Base-by-base conservation (phyloP, 2,113 vertebrate species). In the Syrmaticus mikado region DNA sequence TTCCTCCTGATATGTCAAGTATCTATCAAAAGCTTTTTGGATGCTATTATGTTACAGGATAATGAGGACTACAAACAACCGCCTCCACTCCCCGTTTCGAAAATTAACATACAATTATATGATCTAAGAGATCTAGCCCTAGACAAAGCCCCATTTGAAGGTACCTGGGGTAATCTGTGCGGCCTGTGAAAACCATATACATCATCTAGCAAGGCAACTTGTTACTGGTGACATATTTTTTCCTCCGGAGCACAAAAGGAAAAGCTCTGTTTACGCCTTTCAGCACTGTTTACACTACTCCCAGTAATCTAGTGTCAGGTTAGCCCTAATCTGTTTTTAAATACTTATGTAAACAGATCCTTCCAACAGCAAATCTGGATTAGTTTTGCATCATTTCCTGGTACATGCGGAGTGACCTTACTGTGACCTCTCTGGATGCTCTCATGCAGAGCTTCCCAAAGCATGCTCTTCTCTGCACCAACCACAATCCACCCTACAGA, bases 281-380 rank as follows among this genome's bases (percentile, higher is more conserved):
- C 74, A 77, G 92, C 92, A 30, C 0, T 98, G 97, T 98, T 98
- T 96, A 97, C 97, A 94, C 62, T 97, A 78, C 87, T 93, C 87
- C 79, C 71, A 38, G 97, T 98, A 98, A 99, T 98, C 98, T 93
- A 97, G 98, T 97, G 97, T 98, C 96, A 92, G 97, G 97, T 98
- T 97, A 97, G 94, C 96, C 95, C 98, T 99, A 98, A 99, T 98
- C 98, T 98, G 97, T 95, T 97, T 97, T 97, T 98, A 98, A 98
- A 99, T 98, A 98, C 97, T 98, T 98, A 94, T 97, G 98, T 98
- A 98, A 99, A 99, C 98, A 99, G 78, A 92, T 95, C 95, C 98
- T 98, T 98, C 98, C 98, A 98, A 96, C 95, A 91, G 96, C 96
- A 95, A 97, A 98, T 96, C 92, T 96, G 98, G 98, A 99, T 99